Evolutionary conservation across 2,888 invertebrate genomes (phyloP).

Genomic region (Napeogenes inachia): DNA sequence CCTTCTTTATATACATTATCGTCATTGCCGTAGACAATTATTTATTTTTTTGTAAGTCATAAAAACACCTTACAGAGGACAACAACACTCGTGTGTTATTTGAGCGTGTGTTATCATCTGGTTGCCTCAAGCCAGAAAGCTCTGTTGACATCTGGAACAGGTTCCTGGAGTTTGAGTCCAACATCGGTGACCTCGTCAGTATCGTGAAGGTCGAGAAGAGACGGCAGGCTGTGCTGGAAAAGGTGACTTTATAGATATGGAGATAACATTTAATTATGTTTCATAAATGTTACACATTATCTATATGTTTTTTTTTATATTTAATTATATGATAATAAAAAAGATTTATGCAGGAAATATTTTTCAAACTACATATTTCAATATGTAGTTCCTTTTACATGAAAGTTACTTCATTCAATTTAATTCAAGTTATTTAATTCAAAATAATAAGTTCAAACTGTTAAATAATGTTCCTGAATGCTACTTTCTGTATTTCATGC

Average conservation of each 20-base stretch:
- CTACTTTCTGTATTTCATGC: too few relatives aligned
- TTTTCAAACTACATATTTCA: too few relatives aligned
- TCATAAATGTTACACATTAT: too few relatives aligned
- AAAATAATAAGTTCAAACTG: too few relatives aligned
- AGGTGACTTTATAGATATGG: constrained; percentile 70
- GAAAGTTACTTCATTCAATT: too few relatives aligned
- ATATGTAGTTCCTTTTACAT: too few relatives aligned
- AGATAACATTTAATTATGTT: not conserved
- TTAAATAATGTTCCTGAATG: too few relatives aligned
- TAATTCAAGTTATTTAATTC: too few relatives aligned
- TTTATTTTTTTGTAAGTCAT: not conserved
- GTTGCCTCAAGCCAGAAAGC: constrained; percentile 92
- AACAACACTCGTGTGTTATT: constrained; percentile 99
- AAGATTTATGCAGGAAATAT: too few relatives aligned
- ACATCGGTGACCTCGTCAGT: constrained; percentile 97
- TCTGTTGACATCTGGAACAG: constrained; percentile 99
- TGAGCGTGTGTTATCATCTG: constrained; percentile 96
- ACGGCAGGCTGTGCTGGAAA: constrained; percentile 92
- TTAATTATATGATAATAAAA: constrained; percentile 3
- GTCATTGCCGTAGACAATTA: not conserved
- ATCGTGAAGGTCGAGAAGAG: constrained; percentile 98
- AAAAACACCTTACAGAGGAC: constrained; percentile 84
- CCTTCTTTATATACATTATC: too few relatives aligned
- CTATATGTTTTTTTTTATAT: not conserved
- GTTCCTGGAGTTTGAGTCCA: constrained; percentile 98